Evolutionary conservation across 1,140 invertebrate genomes (phyloP).

Genomic region (Drosophila sproati): DNA sequence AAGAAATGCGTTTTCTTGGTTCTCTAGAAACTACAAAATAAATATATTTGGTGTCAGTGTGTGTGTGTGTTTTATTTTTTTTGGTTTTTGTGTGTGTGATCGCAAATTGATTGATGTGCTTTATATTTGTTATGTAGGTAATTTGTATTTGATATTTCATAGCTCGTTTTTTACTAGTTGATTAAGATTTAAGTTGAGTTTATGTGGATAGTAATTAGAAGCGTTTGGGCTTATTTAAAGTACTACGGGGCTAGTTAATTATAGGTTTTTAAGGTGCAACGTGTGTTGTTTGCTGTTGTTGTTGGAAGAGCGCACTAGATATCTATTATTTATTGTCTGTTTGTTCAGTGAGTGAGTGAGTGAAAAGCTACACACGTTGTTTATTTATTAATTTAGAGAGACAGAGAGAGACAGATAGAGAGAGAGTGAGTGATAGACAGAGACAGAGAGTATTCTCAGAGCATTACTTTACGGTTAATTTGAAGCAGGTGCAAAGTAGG

Average conservation of each 20-base stretch:
- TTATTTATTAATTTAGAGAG: constrained; percentile 36
- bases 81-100: constrained; percentile 27
- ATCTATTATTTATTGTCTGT: constrained; percentile 5
- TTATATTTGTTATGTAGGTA: constrained; percentile 78
- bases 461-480: constrained; percentile 21
- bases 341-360: constrained; percentile 54
- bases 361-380: constrained; percentile 76
- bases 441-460: constrained; percentile 49
- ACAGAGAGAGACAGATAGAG: constrained; percentile 28
- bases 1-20: not conserved
- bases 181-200: constrained; percentile 64
- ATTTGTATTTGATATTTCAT: constrained; percentile 81
- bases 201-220: constrained; percentile 62
- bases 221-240: constrained; percentile 56
- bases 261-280: constrained; percentile 59
- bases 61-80: constrained; percentile 19
- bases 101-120: constrained; percentile 69
- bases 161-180: constrained; percentile 71
- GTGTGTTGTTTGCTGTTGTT: constrained; percentile 45
- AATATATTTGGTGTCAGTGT: not conserved
- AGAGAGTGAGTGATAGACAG: constrained; percentile 26
- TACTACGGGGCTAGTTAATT: constrained; percentile 63
- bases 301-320: constrained; percentile 65
- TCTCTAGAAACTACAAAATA: constrained; percentile 21
- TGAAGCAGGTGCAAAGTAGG: constrained; percentile 73